Conservation (phyloP, 2,888 invertebrate species). For the Ferdinandea cuprea region DNA sequence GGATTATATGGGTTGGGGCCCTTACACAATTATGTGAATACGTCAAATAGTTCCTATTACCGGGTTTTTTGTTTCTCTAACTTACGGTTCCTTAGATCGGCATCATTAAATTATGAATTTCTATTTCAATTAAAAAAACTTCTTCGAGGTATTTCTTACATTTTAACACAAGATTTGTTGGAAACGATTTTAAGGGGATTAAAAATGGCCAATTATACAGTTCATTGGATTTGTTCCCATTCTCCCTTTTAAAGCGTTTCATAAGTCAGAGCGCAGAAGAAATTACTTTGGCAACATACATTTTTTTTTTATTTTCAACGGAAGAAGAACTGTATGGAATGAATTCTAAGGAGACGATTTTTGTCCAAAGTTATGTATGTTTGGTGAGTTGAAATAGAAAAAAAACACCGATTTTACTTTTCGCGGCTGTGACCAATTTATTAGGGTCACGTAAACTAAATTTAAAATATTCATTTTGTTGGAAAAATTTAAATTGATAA, state of each 20-base stretch:
- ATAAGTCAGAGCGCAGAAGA: slow-evolving; percentile 72
- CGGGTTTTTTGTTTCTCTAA: no score
- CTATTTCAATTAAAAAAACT: background rate
- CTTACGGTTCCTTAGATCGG: no score
- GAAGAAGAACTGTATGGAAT: background rate
- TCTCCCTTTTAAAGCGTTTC: slow-evolving; percentile 46
- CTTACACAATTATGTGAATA: no score
- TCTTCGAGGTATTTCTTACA: slow-evolving; percentile 23
- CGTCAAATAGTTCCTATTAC: no score
- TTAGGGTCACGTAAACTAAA: slow-evolving; percentile 60
- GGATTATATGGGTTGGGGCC: no score
- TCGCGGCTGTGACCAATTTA: slow-evolving; percentile 44
- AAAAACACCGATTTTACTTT: slow-evolving; percentile 33
- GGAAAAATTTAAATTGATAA: background rate
- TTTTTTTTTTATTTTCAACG: slow-evolving; percentile 8
- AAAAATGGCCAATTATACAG: slow-evolving; percentile 80
- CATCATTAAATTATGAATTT: no score
- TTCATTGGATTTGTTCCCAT: slow-evolving; percentile 77
- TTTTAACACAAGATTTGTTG: slow-evolving; percentile 42
- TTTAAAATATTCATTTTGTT: slow-evolving; percentile 40
- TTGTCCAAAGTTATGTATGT: slow-evolving; percentile 1
- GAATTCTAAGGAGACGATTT: slow-evolving; percentile 1
- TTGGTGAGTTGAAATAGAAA: slow-evolving; percentile 50
- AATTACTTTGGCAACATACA: slow-evolving; percentile 25
- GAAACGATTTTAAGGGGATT: slow-evolving; percentile 64